Conservation (phyloP, 1,140 invertebrate species). For the Globodera rostochiensis region DNA sequence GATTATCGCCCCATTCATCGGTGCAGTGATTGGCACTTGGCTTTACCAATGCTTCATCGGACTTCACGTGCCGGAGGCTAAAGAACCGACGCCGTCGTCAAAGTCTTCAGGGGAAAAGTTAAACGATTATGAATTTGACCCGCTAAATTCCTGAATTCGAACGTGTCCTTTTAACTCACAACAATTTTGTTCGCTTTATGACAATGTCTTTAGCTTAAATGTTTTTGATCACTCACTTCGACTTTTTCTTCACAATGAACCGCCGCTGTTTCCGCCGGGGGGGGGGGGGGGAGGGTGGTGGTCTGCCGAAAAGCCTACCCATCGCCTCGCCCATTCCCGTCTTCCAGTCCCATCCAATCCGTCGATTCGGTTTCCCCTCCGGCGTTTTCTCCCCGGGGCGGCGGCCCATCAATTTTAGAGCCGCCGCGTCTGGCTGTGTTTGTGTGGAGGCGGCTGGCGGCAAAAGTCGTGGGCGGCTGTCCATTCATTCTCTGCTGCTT, state of each 20-base stretch:
- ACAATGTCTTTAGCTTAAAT: no score
- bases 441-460: background rate
- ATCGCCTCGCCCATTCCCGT: background rate
- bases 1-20: constrained; percentile 59
- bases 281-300: no score
- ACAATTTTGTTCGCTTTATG: background rate
- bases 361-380: background rate
- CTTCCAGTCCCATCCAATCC: background rate
- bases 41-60: constrained; percentile 55
- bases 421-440: background rate
- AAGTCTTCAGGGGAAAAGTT: background rate
- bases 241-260: background rate
- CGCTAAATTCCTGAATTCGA: background rate
- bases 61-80: constrained; percentile 44
- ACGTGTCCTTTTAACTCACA: background rate
- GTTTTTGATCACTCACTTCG: background rate
- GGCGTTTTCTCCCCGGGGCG: background rate
- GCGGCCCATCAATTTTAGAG: background rate
- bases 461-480: constrained; percentile 16
- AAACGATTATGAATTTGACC: background rate
- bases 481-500: background rate
- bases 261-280: background rate
- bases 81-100: background rate
- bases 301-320: background rate
- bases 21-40: constrained; percentile 58